Evolutionary conservation across 35 echinoderm and acorn worm genomes (phyloP).

Genomic region (Heliocidaris tuberculata): DNA sequence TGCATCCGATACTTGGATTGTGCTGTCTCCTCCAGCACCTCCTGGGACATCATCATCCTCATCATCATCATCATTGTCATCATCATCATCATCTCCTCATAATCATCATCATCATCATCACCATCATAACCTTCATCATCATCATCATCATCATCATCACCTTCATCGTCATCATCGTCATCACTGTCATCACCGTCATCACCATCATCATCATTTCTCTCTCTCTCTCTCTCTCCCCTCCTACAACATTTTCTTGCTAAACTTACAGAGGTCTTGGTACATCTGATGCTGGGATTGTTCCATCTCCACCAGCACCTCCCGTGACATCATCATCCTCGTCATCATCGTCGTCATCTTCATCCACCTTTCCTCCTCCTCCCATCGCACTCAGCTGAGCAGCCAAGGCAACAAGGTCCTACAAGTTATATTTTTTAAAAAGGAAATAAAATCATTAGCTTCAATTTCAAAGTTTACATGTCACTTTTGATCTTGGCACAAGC

Average conservation of each 20-base stretch:
- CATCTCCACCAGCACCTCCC: slow-evolving; percentile 59
- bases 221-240: too few relatives aligned
- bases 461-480: neutral
- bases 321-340: slow-evolving; percentile 92
- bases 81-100: too few relatives aligned
- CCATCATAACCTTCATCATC: too few relatives aligned
- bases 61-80: neutral
- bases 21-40: slow-evolving; percentile 60
- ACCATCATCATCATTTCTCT: too few relatives aligned
- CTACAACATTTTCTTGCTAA: neutral
- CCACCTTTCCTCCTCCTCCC: slow-evolving; percentile 48
- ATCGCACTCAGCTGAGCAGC: slow-evolving; percentile 94
- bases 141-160: too few relatives aligned
- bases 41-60: slow-evolving; percentile 84
- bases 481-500: neutral
- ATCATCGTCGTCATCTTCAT: slow-evolving; percentile 49
- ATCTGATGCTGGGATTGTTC: slow-evolving; percentile 80
- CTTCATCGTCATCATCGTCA: too few relatives aligned
- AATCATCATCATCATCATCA: too few relatives aligned
- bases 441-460: slow-evolving; percentile 6
- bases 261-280: slow-evolving; percentile 86
- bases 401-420: slow-evolving; percentile 82
- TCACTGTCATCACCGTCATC: too few relatives aligned
- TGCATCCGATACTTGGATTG: slow-evolving; percentile 74
- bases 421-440: neutral